Evolutionary conservation across 2,797 vertebrate species (phyloP).

Genomic region (Gila robusta): DNA sequence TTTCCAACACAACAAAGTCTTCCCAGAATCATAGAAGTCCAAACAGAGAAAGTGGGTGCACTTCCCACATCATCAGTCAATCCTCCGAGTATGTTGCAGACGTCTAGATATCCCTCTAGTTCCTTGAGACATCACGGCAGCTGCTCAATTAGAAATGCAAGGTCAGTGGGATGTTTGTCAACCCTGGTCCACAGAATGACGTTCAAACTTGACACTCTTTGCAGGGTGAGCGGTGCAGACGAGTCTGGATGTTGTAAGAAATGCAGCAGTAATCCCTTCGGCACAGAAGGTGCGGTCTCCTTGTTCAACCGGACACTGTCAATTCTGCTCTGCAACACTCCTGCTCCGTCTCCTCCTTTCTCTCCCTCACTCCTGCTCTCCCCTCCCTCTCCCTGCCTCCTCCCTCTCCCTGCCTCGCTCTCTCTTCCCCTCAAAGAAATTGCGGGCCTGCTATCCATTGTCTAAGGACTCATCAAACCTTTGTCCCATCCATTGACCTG

Average conservation of each 20-base stretch:
- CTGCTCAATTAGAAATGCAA: constrained; percentile 34
- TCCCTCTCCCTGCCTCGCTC: constrained; percentile 15
- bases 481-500: constrained; percentile 53
- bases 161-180: constrained; percentile 24
- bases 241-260: constrained; percentile 24
- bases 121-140: not conserved
- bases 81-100: constrained; percentile 6
- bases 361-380: constrained; percentile 31
- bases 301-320: constrained; percentile 48
- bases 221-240: not conserved
- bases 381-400: constrained; percentile 37
- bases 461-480: constrained; percentile 61
- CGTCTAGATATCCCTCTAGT: not conserved
- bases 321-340: constrained; percentile 53
- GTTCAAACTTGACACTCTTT: constrained; percentile 36
- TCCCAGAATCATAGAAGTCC: constrained; percentile 2
- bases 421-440: constrained; percentile 66
- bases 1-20: constrained; percentile 18
- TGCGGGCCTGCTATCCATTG: constrained; percentile 74
- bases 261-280: constrained; percentile 31
- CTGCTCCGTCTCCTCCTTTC: constrained; percentile 46
- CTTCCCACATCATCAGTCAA: constrained; percentile 12
- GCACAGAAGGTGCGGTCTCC: constrained; percentile 41
- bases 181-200: not conserved
- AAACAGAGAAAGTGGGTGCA: not conserved